Evolutionary conservation across 2,888 invertebrate genomes (phyloP), one percentile per base, ranked within the genome.

Genomic region (Gymnoscelis rufifasciata): DNA sequence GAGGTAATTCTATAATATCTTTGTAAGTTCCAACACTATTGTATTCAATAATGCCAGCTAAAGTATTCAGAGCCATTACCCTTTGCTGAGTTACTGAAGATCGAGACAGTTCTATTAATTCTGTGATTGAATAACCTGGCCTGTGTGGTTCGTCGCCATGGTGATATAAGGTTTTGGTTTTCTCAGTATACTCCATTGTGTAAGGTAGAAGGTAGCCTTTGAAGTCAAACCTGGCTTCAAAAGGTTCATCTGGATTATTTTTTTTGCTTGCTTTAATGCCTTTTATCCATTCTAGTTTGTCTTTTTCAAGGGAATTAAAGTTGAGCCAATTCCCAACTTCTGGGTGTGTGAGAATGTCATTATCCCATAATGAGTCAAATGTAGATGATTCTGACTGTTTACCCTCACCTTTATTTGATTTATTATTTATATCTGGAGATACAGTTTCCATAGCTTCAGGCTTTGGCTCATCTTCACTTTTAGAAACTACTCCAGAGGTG

Each of bases 141-240:
- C 96, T 89, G 51, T 93, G 94, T 5, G 97, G 94, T 74, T 98
- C 98, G 56, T 96, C 94, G 0, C 97, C 97, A 78, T 98, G 98
- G 75, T 98, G 95, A 77, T 96, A 97, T 10, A 98, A 88, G 14
- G 90, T 80, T 62, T 92, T 90, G 0, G 89, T 88, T 46, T 88
- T 64, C 39, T 88, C 90, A 53, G 80, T 82, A 52, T 78, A 89
- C 36, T 92, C 91, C 33, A 91, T 88, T 29, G 89, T 86, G 60
- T 92, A 95, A 0, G 95, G 94, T 41, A 95, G 71, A 0, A 96
- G 78, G 60, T 93, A 90, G 2, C 95, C 96, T 57, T 92, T 91
- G 73, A 96, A 96, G 81, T 95, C 93, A 80, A 97, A 97, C 56
- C 93, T 89, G 7, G 96, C 96, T 80, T 94, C 93, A 71, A 93